A percentile compares a stretch with the other conserved stretches of the same genome.
These are phyloP conservation scores for Salminus brasiliensis DNA, from an alignment of 2,113 vertebrate genomes.

Conservation along the genomic window DNA sequence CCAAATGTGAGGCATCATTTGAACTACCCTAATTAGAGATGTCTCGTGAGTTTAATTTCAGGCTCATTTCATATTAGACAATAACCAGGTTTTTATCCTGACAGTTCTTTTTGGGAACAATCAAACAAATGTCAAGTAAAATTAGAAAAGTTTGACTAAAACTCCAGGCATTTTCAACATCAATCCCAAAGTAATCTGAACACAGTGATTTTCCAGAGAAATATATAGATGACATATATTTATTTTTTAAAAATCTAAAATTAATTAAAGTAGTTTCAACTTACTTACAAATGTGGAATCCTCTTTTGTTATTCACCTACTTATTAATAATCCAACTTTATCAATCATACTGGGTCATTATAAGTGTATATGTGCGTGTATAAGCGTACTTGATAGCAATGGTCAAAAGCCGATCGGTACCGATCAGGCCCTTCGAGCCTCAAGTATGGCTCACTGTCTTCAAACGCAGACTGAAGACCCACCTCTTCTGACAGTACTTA, in stretches of 20 bases:
- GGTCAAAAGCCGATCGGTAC: too few species aligned
- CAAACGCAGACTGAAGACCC: too few species aligned
- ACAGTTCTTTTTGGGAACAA: background rate
- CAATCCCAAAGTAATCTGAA: background rate
- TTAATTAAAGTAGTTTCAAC: background rate
- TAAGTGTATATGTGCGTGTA: too few species aligned
- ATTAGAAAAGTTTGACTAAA: background rate
- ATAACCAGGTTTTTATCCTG: background rate
- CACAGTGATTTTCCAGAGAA: background rate
- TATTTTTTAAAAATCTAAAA: slow-evolving; percentile 9
- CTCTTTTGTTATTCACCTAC: background rate
- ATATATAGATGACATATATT: background rate
- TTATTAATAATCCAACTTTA: background rate
- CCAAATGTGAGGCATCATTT: background rate
- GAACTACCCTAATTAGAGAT: background rate
- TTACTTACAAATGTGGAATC: background rate
- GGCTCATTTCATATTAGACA: background rate
- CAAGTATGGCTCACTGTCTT: too few species aligned
- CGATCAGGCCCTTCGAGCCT: too few species aligned
- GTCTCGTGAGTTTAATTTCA: background rate
- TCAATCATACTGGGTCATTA: background rate
- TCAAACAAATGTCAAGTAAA: background rate
- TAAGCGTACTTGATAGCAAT: too few species aligned
- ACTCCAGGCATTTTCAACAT: background rate
- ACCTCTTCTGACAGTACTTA: too few species aligned